Percentiles rank a stretch among this genome's conserved stretches.
These are phyloP conservation scores for Rhabdophis nuchalis DNA, from an alignment of 2,797 vertebrate genomes.

Conservation along the genomic window DNA sequence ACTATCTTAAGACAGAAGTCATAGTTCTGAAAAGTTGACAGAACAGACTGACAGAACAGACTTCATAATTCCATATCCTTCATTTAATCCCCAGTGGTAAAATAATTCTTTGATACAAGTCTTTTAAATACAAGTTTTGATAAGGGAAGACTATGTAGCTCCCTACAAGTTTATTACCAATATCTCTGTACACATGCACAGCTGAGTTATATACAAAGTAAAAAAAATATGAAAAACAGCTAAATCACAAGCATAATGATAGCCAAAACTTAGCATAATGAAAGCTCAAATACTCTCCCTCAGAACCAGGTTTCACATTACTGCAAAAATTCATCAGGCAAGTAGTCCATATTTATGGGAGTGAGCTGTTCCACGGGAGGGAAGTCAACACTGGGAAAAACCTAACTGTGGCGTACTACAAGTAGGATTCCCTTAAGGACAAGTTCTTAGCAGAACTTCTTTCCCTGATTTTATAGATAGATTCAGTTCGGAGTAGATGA, in stretches of 20 bases:
- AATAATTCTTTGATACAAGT: not conserved
- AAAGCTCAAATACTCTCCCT: not conserved
- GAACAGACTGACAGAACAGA: not conserved
- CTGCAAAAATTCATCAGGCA: not conserved
- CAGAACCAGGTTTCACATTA: not conserved
- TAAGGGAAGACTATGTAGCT: not conserved
- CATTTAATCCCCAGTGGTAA: not conserved
- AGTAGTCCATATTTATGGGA: not conserved
- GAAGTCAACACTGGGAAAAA: not conserved
- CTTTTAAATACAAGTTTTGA: not conserved
- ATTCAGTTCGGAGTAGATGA: not conserved
- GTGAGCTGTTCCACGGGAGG: not conserved
- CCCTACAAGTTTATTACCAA: not conserved
- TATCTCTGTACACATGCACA: not conserved
- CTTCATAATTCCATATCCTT: not conserved
- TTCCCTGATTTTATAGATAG: not conserved
- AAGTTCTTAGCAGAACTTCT: not conserved
- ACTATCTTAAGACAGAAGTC: fast-evolving
- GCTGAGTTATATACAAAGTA: not conserved
- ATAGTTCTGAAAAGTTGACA: not conserved
- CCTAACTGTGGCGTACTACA: not conserved
- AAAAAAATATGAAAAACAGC: not conserved
- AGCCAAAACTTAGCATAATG: not conserved
- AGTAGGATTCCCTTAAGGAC: not conserved
- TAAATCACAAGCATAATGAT: not conserved